Base-by-base conservation (phyloP, 30 jellyfish, hydroid and myxozoan genomes). In the Pelagia noctiluca region DNA sequence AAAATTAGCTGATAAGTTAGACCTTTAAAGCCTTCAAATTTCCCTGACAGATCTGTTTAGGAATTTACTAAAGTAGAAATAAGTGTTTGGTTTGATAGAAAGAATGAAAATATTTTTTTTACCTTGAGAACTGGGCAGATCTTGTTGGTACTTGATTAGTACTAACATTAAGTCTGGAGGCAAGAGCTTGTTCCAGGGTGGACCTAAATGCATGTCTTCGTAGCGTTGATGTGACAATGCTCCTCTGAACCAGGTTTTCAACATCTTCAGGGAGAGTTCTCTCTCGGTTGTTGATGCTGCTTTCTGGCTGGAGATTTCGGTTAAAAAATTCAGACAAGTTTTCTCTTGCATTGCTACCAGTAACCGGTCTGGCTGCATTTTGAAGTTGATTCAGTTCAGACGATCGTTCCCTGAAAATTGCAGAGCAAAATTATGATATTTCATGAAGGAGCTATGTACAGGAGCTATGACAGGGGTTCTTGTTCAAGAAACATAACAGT, bases 291-390 rank as follows among this genome's bases (percentile, higher is more conserved):
- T 74, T 85, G 53, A 29, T 84, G 13, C 22, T 50, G 36, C 76
- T 46, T 34, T 35, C 49, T 1, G 96, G 91, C 36, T 86, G 49
- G 8, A 57, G 34, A 23, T 90, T 93, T 38, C 97, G 48, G 57
- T 64, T 48, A 75, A 92, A 92, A 61, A 92, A 92, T 18, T 62
- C 76, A 0, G 85, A 83, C 60, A 92, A 54, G 50, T 63, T 92
- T 0, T 81, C 89, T 48, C 98, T 76, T 26, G 98, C 88, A 76
- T 71, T 54, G 29, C 96, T 67, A 2, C 96, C 97, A 46, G 98
- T 85, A 42, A 87, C 96, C 25, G 94, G 87, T 25, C 98, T 67
- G 38, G 93, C 86, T 13, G 89, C 86, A 50, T 69, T 90, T 50
- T 86, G 98, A 50, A 92, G 79, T 34, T 87, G 84, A 35, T 86